Evolutionary conservation across 2,888 invertebrate species (phyloP), one percentile per base, ranked within the genome.

Genomic region (Trichopoda pennipes): DNA sequence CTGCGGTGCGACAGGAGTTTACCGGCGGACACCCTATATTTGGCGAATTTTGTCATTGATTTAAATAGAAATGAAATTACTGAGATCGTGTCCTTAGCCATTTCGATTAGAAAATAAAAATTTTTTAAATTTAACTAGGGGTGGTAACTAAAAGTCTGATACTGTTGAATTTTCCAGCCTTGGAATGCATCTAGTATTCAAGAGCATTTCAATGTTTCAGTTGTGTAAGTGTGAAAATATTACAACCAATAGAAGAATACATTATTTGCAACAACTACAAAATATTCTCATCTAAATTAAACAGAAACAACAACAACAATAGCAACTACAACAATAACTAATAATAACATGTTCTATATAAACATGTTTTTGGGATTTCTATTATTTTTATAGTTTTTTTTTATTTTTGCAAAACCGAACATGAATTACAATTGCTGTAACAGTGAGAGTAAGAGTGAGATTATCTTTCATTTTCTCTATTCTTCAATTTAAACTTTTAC

Each of bases 281-380:
- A 51, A 56, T 49, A 64, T 49, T 60, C 58, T 68, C 58, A 58
- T 68, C 60, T 58, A 68, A 75, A 68, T 75, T 44, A 35, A 49
- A 19, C 17, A 49, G 17, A 55, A 68, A 28, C 14, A 44, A 28
- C 55, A 68, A 16, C 14, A 51, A 10, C 19, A 64, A 8, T 10
- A 61, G 19, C 53, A 61, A 61, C 51, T 42, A 49, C 58, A 60
- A 35, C n/a, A 53, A 35, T 56, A 49, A 38, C 63, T 61, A 58
- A 17, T 51, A 38, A 16, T 42, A 51, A 9, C 42, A 42, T 58
- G 58, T 60, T 66, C 51, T 58, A 66, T 53, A 28, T 51, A 53
- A 72, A 42, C 38, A 17, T 19, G 61, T 17, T 56, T 55, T 28
- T 32, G 32, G 9, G 14, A 6, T 6, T 28, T 4, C 8, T 28